phyloP scores from a whole-genome alignment of 92 coral and sea anemone species.

The Porites rus region DNA sequence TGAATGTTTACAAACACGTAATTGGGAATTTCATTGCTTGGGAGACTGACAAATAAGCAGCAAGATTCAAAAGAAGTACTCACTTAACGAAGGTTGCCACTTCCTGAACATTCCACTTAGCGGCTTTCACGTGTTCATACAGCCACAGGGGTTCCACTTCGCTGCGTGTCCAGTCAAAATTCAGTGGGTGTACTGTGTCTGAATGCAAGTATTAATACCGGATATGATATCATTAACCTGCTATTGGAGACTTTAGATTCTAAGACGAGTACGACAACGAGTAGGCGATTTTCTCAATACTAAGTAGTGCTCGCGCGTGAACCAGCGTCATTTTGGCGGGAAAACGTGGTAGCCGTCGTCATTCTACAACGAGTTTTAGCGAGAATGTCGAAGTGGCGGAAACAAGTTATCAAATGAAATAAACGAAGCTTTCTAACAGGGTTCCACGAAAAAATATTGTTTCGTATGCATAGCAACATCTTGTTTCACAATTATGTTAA shows the following conservation, averaged over 20 bases:
- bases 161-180: conserved; percentile 85
- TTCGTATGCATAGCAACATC: too few relatives aligned
- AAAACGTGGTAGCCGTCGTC: too few relatives aligned
- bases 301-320: background rate
- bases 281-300: background rate
- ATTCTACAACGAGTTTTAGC: too few relatives aligned
- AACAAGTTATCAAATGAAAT: too few relatives aligned
- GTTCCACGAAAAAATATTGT: too few relatives aligned
- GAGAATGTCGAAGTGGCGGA: too few relatives aligned
- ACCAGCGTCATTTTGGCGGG: too few relatives aligned
- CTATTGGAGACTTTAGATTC: background rate
- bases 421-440: too few relatives aligned
- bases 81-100: conserved; percentile 94
- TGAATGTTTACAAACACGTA: too few relatives aligned
- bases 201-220: background rate
- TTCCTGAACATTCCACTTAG: conserved; percentile 89
- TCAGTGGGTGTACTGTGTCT: conserved; percentile 80
- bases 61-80: background rate
- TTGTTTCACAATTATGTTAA: too few relatives aligned
- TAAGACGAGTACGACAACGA: too few relatives aligned
- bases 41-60: background rate
- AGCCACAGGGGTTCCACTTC: conserved; percentile 96
- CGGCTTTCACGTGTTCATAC: conserved; percentile 95
- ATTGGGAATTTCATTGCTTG: too few relatives aligned
- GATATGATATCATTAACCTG: background rate